Base-by-base conservation (phyloP, 2,113 vertebrate species). In the Microcebus lehilahytsara region DNA sequence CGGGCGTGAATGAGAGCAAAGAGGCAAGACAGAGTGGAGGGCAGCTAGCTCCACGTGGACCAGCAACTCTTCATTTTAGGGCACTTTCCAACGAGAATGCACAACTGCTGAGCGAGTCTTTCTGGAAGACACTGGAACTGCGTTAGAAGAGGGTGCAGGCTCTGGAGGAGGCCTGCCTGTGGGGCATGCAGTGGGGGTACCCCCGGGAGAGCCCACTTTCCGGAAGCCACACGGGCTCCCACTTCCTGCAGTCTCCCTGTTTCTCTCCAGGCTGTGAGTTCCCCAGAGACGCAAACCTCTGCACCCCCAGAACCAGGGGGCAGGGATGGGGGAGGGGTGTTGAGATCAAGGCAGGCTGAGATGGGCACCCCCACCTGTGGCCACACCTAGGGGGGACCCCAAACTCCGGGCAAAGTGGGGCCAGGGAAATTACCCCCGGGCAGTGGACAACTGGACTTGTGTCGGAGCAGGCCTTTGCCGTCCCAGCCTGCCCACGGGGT, bases 391-490 rank as follows among this genome's bases (percentile, higher is more conserved):
- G 42, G 42, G 42, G 42, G 42, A 42, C 42, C 42, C 42, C 42
- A 42, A 42, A 42, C 42, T 42, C 42, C 42, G 42, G 42, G 17
- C 6, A 17, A 53, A 6, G 42, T 37, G 42, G 37, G 37, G 13
- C 23, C n/a, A 32, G 42, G 30, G 51, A 88, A 27, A 53, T 25
- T 5, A 20, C 13, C 8, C 8, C 1, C 3, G 9, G 9, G 79
- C 87, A 46, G 49, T 0, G 4, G 75, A 46, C 13, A 4, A 2
- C 6, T 0, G 30, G 19, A 34, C 27, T 4, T 0, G 20, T 5
- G 30, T 25, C 25, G 1, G 11, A 66, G 40, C 69, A 22, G 20
- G 62, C 34, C 51, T 64, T 17, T 1, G 2, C 19, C 0, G 1
- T 32, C n/a, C 20, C 37, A 6, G 46, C 42, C 75, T 27, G 2